Evolutionary conservation across 2,797 vertebrate species (phyloP).

Genomic region (Melanogrammus aeglefinus): DNA sequence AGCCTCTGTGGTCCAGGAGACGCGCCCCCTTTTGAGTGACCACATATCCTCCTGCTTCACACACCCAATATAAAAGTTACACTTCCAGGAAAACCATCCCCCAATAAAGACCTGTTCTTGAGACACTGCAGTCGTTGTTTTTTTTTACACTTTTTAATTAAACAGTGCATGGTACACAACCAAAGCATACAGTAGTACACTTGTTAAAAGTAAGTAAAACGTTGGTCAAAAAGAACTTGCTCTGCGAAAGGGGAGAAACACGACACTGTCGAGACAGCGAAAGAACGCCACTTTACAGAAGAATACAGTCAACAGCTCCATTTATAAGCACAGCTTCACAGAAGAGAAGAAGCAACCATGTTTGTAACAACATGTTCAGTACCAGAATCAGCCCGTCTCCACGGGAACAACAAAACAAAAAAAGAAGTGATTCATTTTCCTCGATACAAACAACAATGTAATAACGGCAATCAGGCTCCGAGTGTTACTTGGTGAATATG

Average conservation of each 20-base stretch:
- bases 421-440: background rate
- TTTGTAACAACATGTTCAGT: constrained; percentile 76
- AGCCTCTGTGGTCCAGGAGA: background rate
- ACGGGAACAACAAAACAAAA: constrained; percentile 47
- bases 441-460: constrained; percentile 10
- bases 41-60: background rate
- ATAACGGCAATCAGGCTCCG: background rate
- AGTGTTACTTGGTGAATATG: background rate
- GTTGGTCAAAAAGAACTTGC: constrained; percentile 48
- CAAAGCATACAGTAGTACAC: constrained; percentile 61
- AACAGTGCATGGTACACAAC: constrained; percentile 69
- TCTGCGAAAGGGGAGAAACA: constrained; percentile 53
- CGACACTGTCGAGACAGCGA: constrained; percentile 58
- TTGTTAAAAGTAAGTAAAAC: constrained; percentile 60
- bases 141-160: constrained; percentile 64
- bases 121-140: background rate
- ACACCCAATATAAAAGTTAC: background rate
- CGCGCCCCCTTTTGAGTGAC: too few relatives aligned
- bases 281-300: constrained; percentile 66
- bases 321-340: constrained; percentile 73
- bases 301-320: constrained; percentile 56
- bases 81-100: background rate
- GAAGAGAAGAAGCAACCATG: constrained; percentile 76
- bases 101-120: background rate
- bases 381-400: constrained; percentile 56